Conservation (phyloP, 2,797 vertebrate genomes). For the Gymnodraco acuticeps region DNA sequence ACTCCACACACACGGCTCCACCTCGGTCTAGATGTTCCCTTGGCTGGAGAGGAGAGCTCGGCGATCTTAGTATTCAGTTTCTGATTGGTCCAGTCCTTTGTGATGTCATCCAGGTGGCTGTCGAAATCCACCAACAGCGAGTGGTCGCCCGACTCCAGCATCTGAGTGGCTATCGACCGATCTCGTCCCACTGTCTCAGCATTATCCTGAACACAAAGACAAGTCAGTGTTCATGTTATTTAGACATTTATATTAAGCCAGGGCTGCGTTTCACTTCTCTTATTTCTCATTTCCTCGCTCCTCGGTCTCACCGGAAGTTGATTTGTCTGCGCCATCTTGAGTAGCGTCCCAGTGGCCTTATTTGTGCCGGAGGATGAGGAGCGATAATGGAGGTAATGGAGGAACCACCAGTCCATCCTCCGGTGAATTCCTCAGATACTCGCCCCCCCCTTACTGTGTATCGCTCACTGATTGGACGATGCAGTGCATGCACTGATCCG, state of each 20-base stretch:
- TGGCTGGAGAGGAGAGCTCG: constrained; percentile 84
- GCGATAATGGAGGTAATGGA: no score
- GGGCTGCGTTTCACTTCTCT: no score
- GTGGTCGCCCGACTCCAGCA: constrained; percentile 87
- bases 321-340: no score
- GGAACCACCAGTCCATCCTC: no score
- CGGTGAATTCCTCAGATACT: no score
- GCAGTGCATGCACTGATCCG: no score
- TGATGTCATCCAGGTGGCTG: constrained; percentile 92
- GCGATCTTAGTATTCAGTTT: constrained; percentile 89
- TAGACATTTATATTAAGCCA: not conserved
- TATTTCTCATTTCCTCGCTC: no score
- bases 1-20: constrained; percentile 22
- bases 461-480: no score
- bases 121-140: constrained; percentile 89
- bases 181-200: constrained; percentile 93
- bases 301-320: no score
- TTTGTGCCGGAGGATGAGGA: no score
- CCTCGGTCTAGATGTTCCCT: constrained; percentile 78
- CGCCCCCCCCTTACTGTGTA: no score
- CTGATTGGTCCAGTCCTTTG: constrained; percentile 94
- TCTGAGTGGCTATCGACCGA: constrained; percentile 86
- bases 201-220: constrained; percentile 86
- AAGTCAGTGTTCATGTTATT: not conserved
- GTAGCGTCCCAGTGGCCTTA: no score